A percentile compares a stretch with the other conserved stretches of the same genome.
phyloP scores from a whole-genome alignment of 1,140 invertebrate species.

The Latrodectus geometricus region DNA sequence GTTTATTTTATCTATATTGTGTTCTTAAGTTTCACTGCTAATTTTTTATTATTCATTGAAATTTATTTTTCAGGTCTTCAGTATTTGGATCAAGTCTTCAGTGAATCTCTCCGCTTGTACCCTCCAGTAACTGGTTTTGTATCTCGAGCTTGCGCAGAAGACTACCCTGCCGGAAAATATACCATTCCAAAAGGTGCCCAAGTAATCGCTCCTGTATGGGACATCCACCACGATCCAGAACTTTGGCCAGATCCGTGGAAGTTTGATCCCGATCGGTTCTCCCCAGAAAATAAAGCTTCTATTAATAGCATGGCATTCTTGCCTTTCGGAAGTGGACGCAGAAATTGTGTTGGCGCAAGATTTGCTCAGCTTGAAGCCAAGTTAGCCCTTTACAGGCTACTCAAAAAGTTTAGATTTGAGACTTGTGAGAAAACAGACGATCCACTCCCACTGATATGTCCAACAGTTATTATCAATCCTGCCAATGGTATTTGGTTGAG shows the following conservation, averaged over 20 bases:
- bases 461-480: conserved; percentile 66
- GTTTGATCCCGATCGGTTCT: conserved; percentile 71
- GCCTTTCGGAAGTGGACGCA: conserved; percentile 73
- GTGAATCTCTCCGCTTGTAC: conserved; percentile 68
- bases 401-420: conserved; percentile 67
- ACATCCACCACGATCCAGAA: conserved; percentile 70
- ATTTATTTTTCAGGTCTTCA: conserved; percentile 62
- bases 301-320: conserved; percentile 68
- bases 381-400: conserved; percentile 70
- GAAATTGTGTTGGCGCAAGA: conserved; percentile 74
- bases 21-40: too few species aligned
- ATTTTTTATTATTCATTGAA: too few species aligned
- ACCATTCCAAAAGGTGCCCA: conserved; percentile 67
- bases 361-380: conserved; percentile 79
- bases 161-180: conserved; percentile 66
- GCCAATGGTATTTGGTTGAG: conserved; percentile 64
- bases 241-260: conserved; percentile 71
- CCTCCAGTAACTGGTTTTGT: conserved; percentile 69
- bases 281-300: conserved; percentile 63
- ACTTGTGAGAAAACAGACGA: conserved; percentile 64
- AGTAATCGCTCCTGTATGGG: conserved; percentile 69
- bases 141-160: conserved; percentile 62
- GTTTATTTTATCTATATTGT: too few species aligned
- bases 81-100: conserved; percentile 70
- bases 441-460: conserved; percentile 63